Conservation (phyloP, 2,888 invertebrate species). For the Exephanes ischioxanthus region DNA sequence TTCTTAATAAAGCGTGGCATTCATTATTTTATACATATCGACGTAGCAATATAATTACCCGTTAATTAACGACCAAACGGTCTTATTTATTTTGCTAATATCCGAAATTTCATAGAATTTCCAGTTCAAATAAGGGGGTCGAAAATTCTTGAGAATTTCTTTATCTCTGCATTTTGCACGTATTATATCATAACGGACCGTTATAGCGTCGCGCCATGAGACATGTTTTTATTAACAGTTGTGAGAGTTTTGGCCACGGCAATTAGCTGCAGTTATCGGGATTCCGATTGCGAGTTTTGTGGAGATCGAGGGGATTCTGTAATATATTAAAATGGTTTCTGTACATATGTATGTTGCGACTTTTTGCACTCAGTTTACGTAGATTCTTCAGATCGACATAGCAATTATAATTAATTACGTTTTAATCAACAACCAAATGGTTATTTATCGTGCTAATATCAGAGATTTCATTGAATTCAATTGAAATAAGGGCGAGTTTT, state of each 20-base stretch:
- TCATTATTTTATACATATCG: not conserved
- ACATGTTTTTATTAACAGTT: conserved; percentile 48
- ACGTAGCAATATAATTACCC: not conserved
- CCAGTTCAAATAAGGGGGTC: too few relatives aligned
- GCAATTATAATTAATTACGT: not conserved
- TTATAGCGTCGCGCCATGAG: not conserved
- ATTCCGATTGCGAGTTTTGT: conserved; percentile 41
- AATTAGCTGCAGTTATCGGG: conserved; percentile 42
- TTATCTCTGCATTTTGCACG: not conserved
- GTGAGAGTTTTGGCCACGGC: conserved; percentile 27
- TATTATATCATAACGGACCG: not conserved
- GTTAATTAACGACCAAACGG: not conserved
- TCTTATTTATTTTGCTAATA: not conserved
- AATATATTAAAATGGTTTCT: not conserved
- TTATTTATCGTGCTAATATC: not conserved
- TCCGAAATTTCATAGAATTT: not conserved
- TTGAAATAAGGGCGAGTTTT: conserved; percentile 13
- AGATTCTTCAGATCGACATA: not conserved
- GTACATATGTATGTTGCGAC: not conserved
- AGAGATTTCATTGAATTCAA: not conserved
- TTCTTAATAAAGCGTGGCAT: not conserved
- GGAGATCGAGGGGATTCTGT: conserved; percentile 26
- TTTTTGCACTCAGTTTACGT: too few relatives aligned
- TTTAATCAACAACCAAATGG: not conserved
- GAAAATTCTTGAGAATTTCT: too few relatives aligned